Conservation (phyloP, 2,113 vertebrate genomes). For the Brachyistius frenatus region DNA sequence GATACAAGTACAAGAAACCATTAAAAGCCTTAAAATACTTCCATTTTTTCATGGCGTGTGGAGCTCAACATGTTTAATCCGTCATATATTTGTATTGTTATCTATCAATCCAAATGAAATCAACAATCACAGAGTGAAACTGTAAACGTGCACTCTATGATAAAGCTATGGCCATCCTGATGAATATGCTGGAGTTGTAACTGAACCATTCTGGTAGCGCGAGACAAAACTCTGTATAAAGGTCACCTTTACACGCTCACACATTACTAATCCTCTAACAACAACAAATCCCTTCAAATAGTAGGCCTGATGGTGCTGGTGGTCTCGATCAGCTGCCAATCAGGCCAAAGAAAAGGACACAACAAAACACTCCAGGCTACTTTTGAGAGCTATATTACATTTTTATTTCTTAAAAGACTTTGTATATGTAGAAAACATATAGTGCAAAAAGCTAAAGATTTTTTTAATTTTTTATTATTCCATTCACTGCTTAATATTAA, state of each 20-base stretch:
- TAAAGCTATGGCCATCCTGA: not conserved
- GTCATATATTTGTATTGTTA: not conserved
- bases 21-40: too few species aligned
- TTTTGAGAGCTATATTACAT: not conserved
- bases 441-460: too few species aligned
- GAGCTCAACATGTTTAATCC: not conserved
- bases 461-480: too few species aligned
- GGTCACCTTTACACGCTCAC: constrained; percentile 80
- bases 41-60: not conserved
- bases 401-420: not conserved
- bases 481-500: too few species aligned
- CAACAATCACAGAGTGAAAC: not conserved
- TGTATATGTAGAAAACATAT: not conserved
- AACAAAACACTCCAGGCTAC: not conserved
- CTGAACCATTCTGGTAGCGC: constrained; percentile 35
- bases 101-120: not conserved
- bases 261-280: constrained; percentile 74
- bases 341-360: constrained; percentile 1
- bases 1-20: not conserved
- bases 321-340: constrained; percentile 12
- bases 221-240: constrained; percentile 79
- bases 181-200: constrained; percentile 4
- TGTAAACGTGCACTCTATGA: not conserved
- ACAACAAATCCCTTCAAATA: constrained; percentile 71
- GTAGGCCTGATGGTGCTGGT: constrained; percentile 30